Conservation (phyloP, 2,113 vertebrate genomes). For the Rana temporaria region DNA sequence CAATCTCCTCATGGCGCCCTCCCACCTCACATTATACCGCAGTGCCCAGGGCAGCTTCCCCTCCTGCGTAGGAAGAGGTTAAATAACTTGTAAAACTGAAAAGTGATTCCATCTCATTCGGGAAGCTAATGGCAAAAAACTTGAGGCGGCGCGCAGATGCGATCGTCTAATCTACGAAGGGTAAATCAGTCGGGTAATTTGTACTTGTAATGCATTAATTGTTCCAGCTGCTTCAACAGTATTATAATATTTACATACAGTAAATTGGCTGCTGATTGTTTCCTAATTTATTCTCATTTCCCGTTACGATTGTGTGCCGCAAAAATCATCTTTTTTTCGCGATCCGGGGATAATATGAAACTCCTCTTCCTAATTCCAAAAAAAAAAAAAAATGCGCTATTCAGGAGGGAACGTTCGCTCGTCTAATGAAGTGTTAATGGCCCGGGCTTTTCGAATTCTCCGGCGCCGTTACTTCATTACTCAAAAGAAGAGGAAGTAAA, state of each 20-base stretch:
- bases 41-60: too few species aligned
- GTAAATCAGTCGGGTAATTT: slow-evolving; percentile 16
- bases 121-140: neutral
- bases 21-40: too few species aligned
- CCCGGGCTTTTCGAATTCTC: neutral
- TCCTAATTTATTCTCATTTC: slow-evolving; percentile 40
- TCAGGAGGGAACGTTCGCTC: slow-evolving; percentile 2
- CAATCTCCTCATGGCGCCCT: too few species aligned
- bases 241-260: slow-evolving; percentile 36
- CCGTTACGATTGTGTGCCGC: slow-evolving; percentile 3
- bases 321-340: neutral
- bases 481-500: neutral
- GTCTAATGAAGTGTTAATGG: slow-evolving; percentile 24
- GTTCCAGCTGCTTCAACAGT: slow-evolving; percentile 28
- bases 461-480: neutral
- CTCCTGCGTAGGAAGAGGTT: too few species aligned
- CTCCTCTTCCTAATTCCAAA: neutral
- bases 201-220: slow-evolving; percentile 27
- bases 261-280: slow-evolving; percentile 29
- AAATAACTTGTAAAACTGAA: neutral
- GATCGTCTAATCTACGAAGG: neutral
- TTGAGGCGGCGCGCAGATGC: slow-evolving; percentile 2
- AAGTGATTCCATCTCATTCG: neutral
- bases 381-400: neutral
- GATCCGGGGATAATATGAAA: slow-evolving; percentile 12